Base-by-base conservation (phyloP, 2,888 invertebrate species). In the Bembecia ichneumoniformis region DNA sequence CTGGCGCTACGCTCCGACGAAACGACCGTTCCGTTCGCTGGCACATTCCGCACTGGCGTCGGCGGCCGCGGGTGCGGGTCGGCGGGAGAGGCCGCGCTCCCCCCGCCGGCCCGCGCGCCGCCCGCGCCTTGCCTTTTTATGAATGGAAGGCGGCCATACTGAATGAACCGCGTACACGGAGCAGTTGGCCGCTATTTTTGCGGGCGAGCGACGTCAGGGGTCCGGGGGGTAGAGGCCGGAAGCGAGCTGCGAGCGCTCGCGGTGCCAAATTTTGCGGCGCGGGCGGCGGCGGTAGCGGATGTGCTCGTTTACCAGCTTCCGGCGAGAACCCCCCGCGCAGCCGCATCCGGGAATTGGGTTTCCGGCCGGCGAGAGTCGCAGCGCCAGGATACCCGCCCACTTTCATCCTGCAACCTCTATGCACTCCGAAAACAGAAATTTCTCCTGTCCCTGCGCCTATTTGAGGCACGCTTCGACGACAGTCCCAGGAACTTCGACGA, bases 101-200 rank as follows among this genome's bases (percentile, higher is more conserved):
- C 88, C 82, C 82, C 84, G 82, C 86, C 69, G 81, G 68, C 66
- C 68, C 70, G 73, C 81, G 73, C 71, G 63, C 79, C 76, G 69
- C 76, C 82, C 74, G 75, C 79, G 75, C 84, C 79, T 79, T 82
- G 88, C 89, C 89, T 90, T 90, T 90, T 90, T 90, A 90, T 91
- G 90, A 91, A 91, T 91, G 90, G 89, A 88, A 89, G 89, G 89
- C 90, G 89, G 90, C 90, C 90, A 90, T 90, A 86, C 90, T 90
- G 90, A 90, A 90, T 90, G 90, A 90, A 90, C 88, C 89, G 89
- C 87, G 87, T 87, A 87, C 87, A 87, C 87, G 73, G 84, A 84
- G 86, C 86, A 82, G 84, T 83, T 82, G 82, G 86, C 80, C 83
- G 84, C 86, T 86, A 86, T 84, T 84, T 83, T 81, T 75, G 84